phyloP scores from a whole-genome alignment of 2,113 vertebrate genomes.

The Clupea harengus region DNA sequence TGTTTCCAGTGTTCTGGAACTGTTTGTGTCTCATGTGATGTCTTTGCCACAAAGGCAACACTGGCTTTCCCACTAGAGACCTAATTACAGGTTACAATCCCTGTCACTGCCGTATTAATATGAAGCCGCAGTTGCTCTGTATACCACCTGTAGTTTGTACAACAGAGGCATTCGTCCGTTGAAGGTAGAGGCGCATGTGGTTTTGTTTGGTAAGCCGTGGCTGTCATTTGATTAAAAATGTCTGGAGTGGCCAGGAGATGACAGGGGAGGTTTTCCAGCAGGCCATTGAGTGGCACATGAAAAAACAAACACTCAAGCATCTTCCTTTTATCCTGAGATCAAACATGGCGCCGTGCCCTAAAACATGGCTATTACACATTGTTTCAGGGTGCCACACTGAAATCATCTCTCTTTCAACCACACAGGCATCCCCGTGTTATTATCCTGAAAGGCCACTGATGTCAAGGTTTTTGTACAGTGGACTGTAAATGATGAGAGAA shows the following conservation, averaged over 20 bases:
- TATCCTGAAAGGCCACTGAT: background rate
- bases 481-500: background rate
- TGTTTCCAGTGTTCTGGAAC: background rate
- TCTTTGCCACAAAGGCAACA: background rate
- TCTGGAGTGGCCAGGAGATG: background rate
- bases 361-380: background rate
- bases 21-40: background rate
- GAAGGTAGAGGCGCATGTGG: background rate
- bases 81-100: background rate
- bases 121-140: background rate
- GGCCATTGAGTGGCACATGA: background rate
- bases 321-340: constrained; percentile 8
- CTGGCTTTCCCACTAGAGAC: background rate
- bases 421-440: background rate
- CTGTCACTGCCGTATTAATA: background rate
- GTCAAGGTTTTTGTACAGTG: background rate
- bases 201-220: background rate
- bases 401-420: background rate
- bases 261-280: background rate
- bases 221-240: background rate
- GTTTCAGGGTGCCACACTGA: background rate
- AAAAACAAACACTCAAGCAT: background rate
- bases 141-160: background rate
- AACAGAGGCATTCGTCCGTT: background rate
- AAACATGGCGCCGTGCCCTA: background rate